These are phyloP conservation scores for Cervus canadensis DNA, from an alignment of 2,113 vertebrate species.

Conservation along the genomic window DNA sequence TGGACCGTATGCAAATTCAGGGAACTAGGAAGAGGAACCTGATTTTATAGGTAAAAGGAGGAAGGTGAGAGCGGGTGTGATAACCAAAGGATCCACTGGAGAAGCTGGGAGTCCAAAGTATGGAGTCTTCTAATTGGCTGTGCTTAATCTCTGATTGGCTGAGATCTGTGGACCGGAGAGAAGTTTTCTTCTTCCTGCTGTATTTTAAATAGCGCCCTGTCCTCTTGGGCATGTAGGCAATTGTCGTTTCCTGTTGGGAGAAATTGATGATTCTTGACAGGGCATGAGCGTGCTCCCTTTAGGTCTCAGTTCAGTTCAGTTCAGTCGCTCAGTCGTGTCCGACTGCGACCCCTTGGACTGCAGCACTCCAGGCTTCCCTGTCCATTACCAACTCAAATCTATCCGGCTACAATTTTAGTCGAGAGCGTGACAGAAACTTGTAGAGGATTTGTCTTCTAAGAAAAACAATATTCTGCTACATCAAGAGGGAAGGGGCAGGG, in stretches of 20 bases:
- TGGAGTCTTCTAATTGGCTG: background rate
- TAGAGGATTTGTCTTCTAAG: background rate
- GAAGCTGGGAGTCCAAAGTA: background rate
- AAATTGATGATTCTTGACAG: background rate
- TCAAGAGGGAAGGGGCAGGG: background rate
- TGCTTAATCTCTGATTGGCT: background rate
- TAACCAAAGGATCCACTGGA: background rate
- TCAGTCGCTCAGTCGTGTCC: background rate
- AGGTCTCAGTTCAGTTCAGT: background rate
- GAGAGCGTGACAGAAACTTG: background rate
- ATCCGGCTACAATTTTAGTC: background rate
- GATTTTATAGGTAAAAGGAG: background rate
- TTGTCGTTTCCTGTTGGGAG: background rate
- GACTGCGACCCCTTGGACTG: background rate
- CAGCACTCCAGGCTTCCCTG: background rate
- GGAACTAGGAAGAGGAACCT: background rate
- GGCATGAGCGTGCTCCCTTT: background rate
- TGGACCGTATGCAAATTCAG: background rate
- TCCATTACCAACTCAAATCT: background rate
- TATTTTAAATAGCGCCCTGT: background rate
- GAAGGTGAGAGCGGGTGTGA: background rate
- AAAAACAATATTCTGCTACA: background rate
- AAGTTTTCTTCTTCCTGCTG: background rate
- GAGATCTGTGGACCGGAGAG: background rate
- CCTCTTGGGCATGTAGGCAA: background rate